Percentiles rank a stretch among this genome's conserved stretches.
Evolutionary conservation across 1,140 invertebrate species (phyloP).

Genomic region (Drosophila tropicalis): DNA sequence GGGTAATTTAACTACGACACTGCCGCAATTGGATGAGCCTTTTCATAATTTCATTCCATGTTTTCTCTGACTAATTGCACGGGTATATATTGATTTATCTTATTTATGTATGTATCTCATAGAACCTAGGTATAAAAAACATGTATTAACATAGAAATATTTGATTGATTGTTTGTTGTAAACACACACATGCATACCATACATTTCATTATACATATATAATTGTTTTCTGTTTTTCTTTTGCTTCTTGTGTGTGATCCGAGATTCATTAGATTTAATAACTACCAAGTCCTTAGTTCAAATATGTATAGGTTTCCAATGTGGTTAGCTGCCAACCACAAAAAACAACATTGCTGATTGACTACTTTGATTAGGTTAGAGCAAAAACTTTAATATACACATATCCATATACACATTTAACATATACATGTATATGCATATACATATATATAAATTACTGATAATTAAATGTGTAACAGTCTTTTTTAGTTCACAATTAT

Average conservation of each 20-base stretch:
- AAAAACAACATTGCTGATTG: slow-evolving; percentile 69
- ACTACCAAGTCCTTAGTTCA: slow-evolving; percentile 77
- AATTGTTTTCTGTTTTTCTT: slow-evolving; percentile 14
- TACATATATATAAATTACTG: slow-evolving; percentile 65
- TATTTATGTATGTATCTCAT: slow-evolving; percentile 26
- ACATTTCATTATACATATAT: slow-evolving; percentile 42
- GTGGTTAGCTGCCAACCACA: slow-evolving; percentile 41
- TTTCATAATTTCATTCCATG: slow-evolving; percentile 7
- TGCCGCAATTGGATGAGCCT: slow-evolving; percentile 43
- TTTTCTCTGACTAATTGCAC: slow-evolving; percentile 68
- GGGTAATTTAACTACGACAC: slow-evolving; percentile 35
- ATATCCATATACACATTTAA: slow-evolving; percentile 12
- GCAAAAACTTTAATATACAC: slow-evolving; percentile 64
- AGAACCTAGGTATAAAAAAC: slow-evolving; percentile 61
- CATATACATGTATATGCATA: slow-evolving; percentile 22
- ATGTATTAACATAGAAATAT: slow-evolving; percentile 58
- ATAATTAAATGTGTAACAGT: slow-evolving; percentile 80
- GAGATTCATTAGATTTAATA: slow-evolving; percentile 73
- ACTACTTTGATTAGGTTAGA: slow-evolving; percentile 66
- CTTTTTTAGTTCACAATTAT: slow-evolving; percentile 75
- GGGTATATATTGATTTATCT: slow-evolving; percentile 47
- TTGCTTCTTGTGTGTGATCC: slow-evolving; percentile 33
- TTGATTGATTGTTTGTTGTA: slow-evolving; percentile 66
- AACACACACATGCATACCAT: slow-evolving; percentile 3
- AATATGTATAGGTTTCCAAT: slow-evolving; percentile 75